Conservation (phyloP, 2,888 invertebrate species). For the Agrilus mali region DNA sequence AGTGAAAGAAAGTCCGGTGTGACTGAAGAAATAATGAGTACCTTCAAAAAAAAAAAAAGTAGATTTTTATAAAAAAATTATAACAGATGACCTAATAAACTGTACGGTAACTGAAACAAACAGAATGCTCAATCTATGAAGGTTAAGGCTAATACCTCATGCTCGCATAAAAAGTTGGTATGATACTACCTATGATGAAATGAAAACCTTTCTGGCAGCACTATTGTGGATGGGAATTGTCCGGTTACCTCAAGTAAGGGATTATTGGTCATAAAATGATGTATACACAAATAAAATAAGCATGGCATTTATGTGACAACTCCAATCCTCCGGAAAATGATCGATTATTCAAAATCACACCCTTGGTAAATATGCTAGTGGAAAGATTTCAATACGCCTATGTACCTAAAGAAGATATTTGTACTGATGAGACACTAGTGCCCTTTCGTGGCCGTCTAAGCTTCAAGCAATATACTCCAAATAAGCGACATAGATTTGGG, state of each 20-base stretch:
- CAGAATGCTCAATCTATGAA: background rate
- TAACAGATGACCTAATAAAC: conserved; percentile 1
- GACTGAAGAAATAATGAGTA: too few relatives aligned
- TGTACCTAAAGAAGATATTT: conserved; percentile 14
- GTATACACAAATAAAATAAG: conserved; percentile 3
- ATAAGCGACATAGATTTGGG: conserved; percentile 11
- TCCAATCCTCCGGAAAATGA: background rate
- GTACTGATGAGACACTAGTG: conserved; percentile 16
- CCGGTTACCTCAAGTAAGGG: background rate
- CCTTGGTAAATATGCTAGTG: conserved; percentile 5
- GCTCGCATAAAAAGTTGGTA: background rate
- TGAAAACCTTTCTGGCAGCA: conserved; percentile 5
- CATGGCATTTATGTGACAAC: conserved; percentile 4
- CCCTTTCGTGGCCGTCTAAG: conserved; percentile 12
- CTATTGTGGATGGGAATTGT: conserved; percentile 5
- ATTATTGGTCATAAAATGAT: conserved; percentile 4
- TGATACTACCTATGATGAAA: conserved; percentile 2
- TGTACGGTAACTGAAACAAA: conserved; percentile 3
- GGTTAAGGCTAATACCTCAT: background rate
- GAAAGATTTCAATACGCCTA: conserved; percentile 12
- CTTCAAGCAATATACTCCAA: conserved; percentile 11
- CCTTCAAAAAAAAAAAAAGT: too few relatives aligned
- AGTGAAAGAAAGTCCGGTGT: too few relatives aligned
- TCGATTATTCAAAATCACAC: conserved; percentile 6
- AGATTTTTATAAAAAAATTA: conserved; percentile 1